Percentiles rank a stretch among this genome's conserved stretches.
Evolutionary conservation across 2,888 invertebrate species (phyloP).

Genomic region (Siphlonurus alternatus): DNA sequence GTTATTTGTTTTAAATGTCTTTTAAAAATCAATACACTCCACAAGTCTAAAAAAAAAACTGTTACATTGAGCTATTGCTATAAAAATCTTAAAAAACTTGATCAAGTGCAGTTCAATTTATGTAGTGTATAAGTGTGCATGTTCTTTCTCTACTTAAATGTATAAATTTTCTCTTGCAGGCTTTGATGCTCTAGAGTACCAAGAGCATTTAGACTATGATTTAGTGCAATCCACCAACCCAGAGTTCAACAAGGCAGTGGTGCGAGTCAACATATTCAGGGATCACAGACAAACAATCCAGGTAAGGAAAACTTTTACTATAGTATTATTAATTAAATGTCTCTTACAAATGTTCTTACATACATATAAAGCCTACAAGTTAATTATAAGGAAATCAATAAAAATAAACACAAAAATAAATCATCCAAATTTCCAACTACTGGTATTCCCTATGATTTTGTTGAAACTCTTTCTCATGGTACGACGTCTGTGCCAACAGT

Average conservation of each 20-base stretch:
- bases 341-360: no score
- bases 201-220: conserved; percentile 92
- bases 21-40: not conserved
- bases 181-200: conserved; percentile 81
- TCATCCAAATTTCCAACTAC: no score
- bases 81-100: no score
- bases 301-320: conserved; percentile 28
- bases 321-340: not conserved
- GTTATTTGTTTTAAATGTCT: not conserved
- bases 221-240: conserved; percentile 88
- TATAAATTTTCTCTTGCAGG: conserved; percentile 30
- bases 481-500: no score
- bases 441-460: no score
- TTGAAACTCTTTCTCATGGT: no score
- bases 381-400: no score
- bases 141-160: not conserved
- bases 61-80: not conserved
- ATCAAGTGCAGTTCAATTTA: no score
- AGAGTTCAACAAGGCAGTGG: conserved; percentile 90
- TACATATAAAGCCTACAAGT: no score
- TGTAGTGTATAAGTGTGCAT: no score
- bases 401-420: no score
- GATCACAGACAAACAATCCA: conserved; percentile 88
- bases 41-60: not conserved
- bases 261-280: conserved; percentile 78